Conservation (phyloP, 2,888 invertebrate genomes). For the Coelogynopora nodosa region DNA sequence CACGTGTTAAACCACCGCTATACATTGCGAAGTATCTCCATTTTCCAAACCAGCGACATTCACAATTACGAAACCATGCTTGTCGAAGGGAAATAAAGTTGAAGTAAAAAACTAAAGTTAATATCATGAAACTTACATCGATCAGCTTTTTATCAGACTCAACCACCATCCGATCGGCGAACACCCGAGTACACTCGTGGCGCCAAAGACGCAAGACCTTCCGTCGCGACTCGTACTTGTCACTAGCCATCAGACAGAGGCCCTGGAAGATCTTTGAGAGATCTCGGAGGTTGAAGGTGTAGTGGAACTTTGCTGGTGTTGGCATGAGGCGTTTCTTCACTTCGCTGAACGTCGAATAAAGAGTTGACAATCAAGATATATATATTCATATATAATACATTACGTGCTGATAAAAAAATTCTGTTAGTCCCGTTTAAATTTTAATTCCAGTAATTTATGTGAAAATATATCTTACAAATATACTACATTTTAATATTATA, state of each 20-base stretch:
- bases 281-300: constrained; percentile 46
- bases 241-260: constrained; percentile 40
- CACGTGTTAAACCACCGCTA: too few relatives aligned
- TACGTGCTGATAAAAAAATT: too few relatives aligned
- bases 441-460: too few relatives aligned
- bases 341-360: background rate
- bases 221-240: background rate
- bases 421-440: too few relatives aligned
- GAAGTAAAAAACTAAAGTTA: background rate
- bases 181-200: constrained; percentile 46
- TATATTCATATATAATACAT: too few relatives aligned
- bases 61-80: too few relatives aligned
- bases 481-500: too few relatives aligned
- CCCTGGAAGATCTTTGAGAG: constrained; percentile 45
- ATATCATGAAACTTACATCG: constrained; percentile 12
- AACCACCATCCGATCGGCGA: constrained; percentile 44
- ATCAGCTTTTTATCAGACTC: constrained; percentile 39
- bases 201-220: constrained; percentile 46
- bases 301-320: constrained; percentile 46
- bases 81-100: too few relatives aligned
- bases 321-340: constrained; percentile 42
- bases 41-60: too few relatives aligned
- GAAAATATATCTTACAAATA: too few relatives aligned
- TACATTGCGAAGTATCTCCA: too few relatives aligned
- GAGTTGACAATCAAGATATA: too few relatives aligned